phyloP scores from a whole-genome alignment of 2,113 vertebrate species.

The Melozone crissalis region DNA sequence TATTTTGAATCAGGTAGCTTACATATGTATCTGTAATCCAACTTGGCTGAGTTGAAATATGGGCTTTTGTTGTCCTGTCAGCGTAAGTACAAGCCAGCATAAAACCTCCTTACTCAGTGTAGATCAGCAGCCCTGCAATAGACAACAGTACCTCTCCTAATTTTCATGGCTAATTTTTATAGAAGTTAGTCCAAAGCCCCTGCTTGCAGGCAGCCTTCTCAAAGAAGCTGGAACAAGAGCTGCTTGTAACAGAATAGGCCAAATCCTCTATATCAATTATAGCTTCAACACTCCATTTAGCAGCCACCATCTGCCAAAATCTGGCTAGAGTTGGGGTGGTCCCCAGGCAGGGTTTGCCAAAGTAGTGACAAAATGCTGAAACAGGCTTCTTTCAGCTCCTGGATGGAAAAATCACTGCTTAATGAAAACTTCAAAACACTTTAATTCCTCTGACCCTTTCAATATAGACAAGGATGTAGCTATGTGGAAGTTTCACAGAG shows the following conservation, averaged over 20 bases:
- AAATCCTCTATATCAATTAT: neutral
- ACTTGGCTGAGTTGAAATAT: neutral
- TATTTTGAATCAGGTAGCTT: neutral
- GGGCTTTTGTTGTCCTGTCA: neutral
- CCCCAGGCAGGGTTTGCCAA: neutral
- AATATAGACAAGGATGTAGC: neutral
- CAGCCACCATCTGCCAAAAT: neutral
- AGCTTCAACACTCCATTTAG: neutral
- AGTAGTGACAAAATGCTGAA: neutral
- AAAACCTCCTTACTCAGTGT: neutral
- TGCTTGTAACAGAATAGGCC: neutral
- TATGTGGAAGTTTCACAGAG: neutral
- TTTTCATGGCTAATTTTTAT: conserved; percentile 1
- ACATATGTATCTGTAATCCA: neutral
- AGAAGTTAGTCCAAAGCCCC: neutral
- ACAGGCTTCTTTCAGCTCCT: neutral
- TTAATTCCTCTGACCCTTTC: neutral
- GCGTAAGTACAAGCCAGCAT: neutral
- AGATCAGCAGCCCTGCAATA: neutral
- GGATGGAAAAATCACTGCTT: neutral
- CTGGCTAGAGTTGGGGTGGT: neutral
- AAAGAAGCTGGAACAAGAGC: neutral
- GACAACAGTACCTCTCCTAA: neutral
- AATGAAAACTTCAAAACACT: neutral
- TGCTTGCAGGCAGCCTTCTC: neutral